phyloP scores from a whole-genome alignment of 1,140 invertebrate species.

The Eubasilissa regina region DNA sequence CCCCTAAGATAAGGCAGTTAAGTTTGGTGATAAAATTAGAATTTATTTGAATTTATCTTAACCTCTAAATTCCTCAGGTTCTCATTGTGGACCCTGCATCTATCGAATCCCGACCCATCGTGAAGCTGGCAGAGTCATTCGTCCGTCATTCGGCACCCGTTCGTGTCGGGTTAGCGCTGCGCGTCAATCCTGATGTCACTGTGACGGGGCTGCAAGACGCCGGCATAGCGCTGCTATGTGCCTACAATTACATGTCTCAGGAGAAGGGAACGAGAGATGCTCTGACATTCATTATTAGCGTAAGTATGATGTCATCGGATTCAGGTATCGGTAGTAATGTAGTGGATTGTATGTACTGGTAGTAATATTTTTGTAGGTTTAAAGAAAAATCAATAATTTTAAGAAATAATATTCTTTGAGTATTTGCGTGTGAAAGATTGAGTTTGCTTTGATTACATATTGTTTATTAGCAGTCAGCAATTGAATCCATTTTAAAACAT shows the following conservation, averaged over 20 bases:
- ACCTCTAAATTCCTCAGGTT: conserved; percentile 73
- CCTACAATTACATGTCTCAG: conserved; percentile 93
- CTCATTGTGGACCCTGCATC: conserved; percentile 91
- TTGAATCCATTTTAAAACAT: no score
- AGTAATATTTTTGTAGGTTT: neutral
- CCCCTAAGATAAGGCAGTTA: no score
- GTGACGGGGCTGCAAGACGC: conserved; percentile 79
- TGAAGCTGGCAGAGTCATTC: conserved; percentile 94
- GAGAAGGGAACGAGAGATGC: conserved; percentile 82
- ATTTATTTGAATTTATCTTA: no score
- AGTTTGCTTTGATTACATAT: no score
- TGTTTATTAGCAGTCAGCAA: no score
- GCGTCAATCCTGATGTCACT: conserved; percentile 71
- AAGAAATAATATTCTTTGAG: no score
- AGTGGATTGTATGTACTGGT: no score
- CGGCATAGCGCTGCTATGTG: conserved; percentile 90
- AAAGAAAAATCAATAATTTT: no score
- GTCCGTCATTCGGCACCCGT: conserved; percentile 91
- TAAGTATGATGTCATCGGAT: conserved; percentile 72
- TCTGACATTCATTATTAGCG: conserved; percentile 87
- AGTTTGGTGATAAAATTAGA: no score
- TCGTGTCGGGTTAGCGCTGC: conserved; percentile 90
- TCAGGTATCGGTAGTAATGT: no score
- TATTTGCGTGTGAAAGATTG: no score
- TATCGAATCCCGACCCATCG: conserved; percentile 78